phyloP scores from a whole-genome alignment of 2,113 vertebrate genomes.

The Anolis sagrei region DNA sequence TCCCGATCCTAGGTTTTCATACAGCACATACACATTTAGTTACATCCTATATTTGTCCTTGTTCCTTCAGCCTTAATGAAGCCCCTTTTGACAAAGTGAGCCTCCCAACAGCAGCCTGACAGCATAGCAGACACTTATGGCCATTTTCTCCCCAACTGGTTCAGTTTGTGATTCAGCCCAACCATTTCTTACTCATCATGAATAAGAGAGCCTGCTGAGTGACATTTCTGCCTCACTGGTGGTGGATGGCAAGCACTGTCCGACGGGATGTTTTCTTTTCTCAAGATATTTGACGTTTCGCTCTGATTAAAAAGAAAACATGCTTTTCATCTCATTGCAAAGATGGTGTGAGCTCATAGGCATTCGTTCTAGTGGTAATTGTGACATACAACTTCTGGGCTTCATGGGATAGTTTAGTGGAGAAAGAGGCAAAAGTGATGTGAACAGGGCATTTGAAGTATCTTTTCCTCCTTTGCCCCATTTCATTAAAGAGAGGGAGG shows the following conservation, averaged over 20 bases:
- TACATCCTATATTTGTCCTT: neutral
- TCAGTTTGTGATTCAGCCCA: constrained; percentile 7
- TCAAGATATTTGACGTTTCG: neutral
- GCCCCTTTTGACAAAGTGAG: neutral
- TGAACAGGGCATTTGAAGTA: neutral
- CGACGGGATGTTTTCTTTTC: neutral
- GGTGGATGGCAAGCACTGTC: constrained; percentile 16
- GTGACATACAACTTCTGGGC: constrained; percentile 12
- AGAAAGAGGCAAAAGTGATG: constrained; percentile 4
- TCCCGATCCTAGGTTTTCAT: neutral
- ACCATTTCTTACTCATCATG: neutral
- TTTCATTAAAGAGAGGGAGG: neutral
- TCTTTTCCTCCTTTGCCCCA: neutral
- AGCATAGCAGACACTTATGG: neutral
- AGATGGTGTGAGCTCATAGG: neutral
- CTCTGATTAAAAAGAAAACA: neutral
- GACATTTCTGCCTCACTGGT: constrained; percentile 6
- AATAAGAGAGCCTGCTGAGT: neutral
- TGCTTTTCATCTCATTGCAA: neutral
- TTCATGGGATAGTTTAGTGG: neutral
- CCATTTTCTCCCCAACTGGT: neutral
- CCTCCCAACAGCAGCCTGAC: neutral
- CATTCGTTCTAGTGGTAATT: neutral
- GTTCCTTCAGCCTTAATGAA: neutral
- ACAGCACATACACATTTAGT: neutral